Evolutionary conservation across 2,888 invertebrate species (phyloP), one percentile per base, ranked within the genome.

Genomic region (Gisinianus flammeolus): DNA sequence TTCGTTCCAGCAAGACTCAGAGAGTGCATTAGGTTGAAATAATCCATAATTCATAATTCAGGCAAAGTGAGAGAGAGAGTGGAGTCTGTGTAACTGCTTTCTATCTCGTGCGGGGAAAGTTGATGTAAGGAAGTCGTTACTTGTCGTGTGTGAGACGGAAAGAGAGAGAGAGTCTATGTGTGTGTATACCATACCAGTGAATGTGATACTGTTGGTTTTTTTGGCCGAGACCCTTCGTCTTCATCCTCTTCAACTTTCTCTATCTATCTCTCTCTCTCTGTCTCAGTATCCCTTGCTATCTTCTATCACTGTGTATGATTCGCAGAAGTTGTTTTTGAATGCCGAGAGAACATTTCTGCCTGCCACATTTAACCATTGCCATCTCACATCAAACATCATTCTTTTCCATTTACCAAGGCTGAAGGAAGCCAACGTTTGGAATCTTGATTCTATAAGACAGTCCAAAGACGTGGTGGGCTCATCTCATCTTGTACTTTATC

Each of bases 21-120:
- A 56, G 66, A 76, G 75, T 76, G 79, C 79, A 79, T 76, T 79
- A 76, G 58, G 58, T 70, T 75, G 67, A 71, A 76, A 79, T 76
- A 76, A 79, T 76, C 76, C 76, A 79, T 79, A 79, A 79, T 79
- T 76, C 79, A 79, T 79, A 79, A 79, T 79, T 79, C 79, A 76
- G 66, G 66, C 70, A 76, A 71, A 56, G 26, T 52, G 44, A 31
- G 33, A n/a, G 22, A 33, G 30, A 16, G 30, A 68, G 22, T 68
- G 22, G 22, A 30, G 33, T n/a, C n/a, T n/a, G n/a, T n/a, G n/a
- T n/a, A n/a, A n/a, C n/a, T n/a, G n/a, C n/a, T n/a, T n/a, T n/a
- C n/a, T n/a, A n/a, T n/a, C n/a, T n/a, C n/a, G n/a, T n/a, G n/a
- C n/a, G n/a, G n/a, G n/a, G n/a, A n/a, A n/a, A n/a, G n/a, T n/a